Conservation (phyloP, 2,888 invertebrate species). For the Archips xylosteana region DNA sequence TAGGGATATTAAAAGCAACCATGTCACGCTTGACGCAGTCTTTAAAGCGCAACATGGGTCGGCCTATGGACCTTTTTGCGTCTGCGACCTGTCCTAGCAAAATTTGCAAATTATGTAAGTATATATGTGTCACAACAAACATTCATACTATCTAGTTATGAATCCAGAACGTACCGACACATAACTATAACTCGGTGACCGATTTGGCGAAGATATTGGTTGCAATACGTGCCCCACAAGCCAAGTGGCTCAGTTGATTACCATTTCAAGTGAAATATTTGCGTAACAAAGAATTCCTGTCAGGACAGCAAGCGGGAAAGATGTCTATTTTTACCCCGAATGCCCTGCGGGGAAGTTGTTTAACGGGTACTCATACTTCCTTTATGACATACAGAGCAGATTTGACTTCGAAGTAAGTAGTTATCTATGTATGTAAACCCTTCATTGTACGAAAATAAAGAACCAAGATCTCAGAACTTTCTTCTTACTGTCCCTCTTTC, state of each 20-base stretch:
- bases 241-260: slow-evolving; percentile 2
- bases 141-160: background rate
- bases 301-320: background rate
- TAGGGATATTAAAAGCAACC: no score
- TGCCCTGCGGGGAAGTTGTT: background rate
- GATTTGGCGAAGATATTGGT: slow-evolving; percentile 17
- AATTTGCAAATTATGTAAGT: no score
- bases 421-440: no score
- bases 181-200: slow-evolving; percentile 15
- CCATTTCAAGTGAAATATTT: slow-evolving; percentile 5
- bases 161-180: background rate
- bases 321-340: background rate
- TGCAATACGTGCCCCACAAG: slow-evolving; percentile 17
- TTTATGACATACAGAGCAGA: background rate
- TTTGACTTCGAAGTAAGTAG: background rate
- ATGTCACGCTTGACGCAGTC: no score
- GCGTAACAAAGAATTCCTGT: slow-evolving; percentile 19
- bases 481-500: no score
- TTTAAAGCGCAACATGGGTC: no score
- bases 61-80: no score
- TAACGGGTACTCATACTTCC: background rate
- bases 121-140: no score
- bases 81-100: no score
- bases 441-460: no score
- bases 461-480: no score